Evolutionary conservation across 2,797 vertebrate species (phyloP).

Genomic region (Mormyrops attenuatus): DNA sequence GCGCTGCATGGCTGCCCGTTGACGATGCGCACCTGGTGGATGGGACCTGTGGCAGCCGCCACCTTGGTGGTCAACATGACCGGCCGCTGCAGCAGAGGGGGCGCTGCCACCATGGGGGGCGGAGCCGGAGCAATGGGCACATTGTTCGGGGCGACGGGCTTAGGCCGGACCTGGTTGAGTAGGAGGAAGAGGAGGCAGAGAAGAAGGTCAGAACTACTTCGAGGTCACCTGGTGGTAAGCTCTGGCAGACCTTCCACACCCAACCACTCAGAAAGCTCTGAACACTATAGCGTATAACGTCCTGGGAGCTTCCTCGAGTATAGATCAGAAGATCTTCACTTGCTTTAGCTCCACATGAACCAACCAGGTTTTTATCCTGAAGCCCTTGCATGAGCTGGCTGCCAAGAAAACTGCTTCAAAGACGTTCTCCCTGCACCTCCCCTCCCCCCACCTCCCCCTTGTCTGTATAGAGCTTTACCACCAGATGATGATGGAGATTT

Average conservation of each 20-base stretch:
- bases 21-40: conserved; percentile 79
- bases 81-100: conserved; percentile 77
- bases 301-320: neutral
- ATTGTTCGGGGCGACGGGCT: conserved; percentile 75
- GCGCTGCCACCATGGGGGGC: conserved; percentile 75
- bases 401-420: neutral
- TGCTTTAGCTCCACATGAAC: neutral
- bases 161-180: conserved; percentile 71
- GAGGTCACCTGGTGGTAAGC: neutral
- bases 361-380: neutral
- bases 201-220: neutral
- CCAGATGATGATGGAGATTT: neutral
- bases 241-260: neutral
- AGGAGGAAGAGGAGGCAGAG: neutral
- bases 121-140: conserved; percentile 75
- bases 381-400: neutral
- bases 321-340: neutral
- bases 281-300: neutral
- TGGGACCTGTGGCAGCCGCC: conserved; percentile 74
- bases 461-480: neutral
- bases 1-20: conserved; percentile 72
- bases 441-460: neutral
- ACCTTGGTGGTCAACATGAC: conserved; percentile 77
- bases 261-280: neutral
- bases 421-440: neutral